Conservation (phyloP, 2,888 invertebrate genomes). For the Agriopis aurantiaria region DNA sequence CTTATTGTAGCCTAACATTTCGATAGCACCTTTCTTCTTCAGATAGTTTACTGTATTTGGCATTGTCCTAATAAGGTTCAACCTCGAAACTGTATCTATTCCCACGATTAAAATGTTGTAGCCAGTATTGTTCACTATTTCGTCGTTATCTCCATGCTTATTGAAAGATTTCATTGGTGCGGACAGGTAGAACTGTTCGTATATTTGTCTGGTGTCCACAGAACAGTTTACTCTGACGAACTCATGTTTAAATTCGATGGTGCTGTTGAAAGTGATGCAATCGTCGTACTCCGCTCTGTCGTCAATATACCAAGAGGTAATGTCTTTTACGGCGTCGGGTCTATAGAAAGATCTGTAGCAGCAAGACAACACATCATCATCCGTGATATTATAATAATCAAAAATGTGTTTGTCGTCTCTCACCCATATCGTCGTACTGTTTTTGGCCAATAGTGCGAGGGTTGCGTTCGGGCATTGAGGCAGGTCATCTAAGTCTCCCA, state of each 20-base stretch:
- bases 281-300: slow-evolving; percentile 68
- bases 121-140: slow-evolving; percentile 45
- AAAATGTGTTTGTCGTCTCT: slow-evolving; percentile 65
- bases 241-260: slow-evolving; percentile 79
- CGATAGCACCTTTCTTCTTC: slow-evolving; percentile 89
- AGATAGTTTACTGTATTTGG: slow-evolving; percentile 89
- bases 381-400: slow-evolving; percentile 74
- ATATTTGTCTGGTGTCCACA: slow-evolving; percentile 69
- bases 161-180: slow-evolving; percentile 70
- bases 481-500: slow-evolving; percentile 29
- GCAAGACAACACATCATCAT: slow-evolving; percentile 74
- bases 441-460: slow-evolving; percentile 75
- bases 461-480: slow-evolving; percentile 35
- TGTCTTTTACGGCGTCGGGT: slow-evolving; percentile 35
- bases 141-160: slow-evolving; percentile 31
- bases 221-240: slow-evolving; percentile 88
- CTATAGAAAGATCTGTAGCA: slow-evolving; percentile 83
- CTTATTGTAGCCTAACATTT: slow-evolving; percentile 96
- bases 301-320: slow-evolving; percentile 56
- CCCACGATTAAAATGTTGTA: slow-evolving; percentile 93
- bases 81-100: slow-evolving; percentile 93
- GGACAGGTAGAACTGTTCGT: slow-evolving; percentile 89
- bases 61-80: slow-evolving; percentile 95
- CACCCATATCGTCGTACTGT: slow-evolving; percentile 83
- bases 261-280: slow-evolving; percentile 75